Conservation (phyloP, 2,797 vertebrate genomes). For the Australoheros facetus region DNA sequence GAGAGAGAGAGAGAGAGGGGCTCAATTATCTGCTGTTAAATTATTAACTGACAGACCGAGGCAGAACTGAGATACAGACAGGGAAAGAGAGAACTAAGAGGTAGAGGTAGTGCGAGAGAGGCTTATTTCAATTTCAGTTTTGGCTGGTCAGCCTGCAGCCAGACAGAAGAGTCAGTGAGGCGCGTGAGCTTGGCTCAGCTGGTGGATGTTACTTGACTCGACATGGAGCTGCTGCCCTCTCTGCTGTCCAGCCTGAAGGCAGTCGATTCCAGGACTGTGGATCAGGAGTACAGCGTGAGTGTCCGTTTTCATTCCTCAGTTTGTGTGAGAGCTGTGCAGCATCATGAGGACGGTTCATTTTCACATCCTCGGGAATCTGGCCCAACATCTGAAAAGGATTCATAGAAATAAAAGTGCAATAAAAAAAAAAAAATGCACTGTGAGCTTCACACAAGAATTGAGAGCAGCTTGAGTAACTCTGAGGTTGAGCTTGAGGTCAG, state of each 20-base stretch:
- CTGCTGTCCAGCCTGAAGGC: conserved; percentile 36
- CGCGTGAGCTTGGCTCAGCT: not conserved
- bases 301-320: not conserved
- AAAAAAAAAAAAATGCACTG: fast-evolving
- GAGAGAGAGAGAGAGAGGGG: not conserved
- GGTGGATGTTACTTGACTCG: not conserved
- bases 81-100: not conserved
- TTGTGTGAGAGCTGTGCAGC: not conserved
- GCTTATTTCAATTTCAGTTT: not conserved
- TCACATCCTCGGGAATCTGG: not conserved
- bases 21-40: not conserved
- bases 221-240: conserved; percentile 44
- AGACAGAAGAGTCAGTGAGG: not conserved
- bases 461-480: not conserved
- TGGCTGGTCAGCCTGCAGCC: not conserved
- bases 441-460: fast-evolving
- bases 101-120: not conserved
- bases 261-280: not conserved
- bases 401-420: not conserved
- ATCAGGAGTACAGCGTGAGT: conserved; percentile 59
- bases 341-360: not conserved
- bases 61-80: conserved; percentile 22
- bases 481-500: not conserved
- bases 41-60: conserved; percentile 25
- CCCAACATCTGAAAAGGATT: not conserved